Conservation (phyloP, 2,113 vertebrate genomes). For the Aegotheles bennettii region DNA sequence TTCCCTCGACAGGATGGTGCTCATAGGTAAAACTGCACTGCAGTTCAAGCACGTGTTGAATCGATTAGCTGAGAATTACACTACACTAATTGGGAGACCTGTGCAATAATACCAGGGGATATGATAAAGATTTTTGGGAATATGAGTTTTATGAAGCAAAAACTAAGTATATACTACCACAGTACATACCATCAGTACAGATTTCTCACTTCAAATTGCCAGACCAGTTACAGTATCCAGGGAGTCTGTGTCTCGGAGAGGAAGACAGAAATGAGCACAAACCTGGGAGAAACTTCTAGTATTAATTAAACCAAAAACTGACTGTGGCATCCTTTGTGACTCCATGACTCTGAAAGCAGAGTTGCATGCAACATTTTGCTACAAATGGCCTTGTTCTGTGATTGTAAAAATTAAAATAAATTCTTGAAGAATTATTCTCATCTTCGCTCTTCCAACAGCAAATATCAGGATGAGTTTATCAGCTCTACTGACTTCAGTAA, state of each 20-base stretch:
- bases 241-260: not conserved
- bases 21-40: not conserved
- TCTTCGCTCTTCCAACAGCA: not conserved
- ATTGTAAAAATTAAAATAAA: not conserved
- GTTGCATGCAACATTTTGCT: not conserved
- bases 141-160: not conserved
- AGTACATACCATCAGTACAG: not conserved
- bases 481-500: not conserved
- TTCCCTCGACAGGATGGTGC: fast-evolving
- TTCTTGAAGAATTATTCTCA: not conserved
- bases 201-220: not conserved
- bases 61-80: not conserved
- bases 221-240: not conserved
- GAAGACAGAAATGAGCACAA: not conserved
- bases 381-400: not conserved
- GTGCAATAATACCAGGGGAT: not conserved
- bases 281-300: not conserved
- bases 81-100: not conserved
- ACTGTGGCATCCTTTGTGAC: not conserved
- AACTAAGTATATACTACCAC: not conserved
- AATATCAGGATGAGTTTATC: not conserved
- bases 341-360: not conserved
- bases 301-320: not conserved
- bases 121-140: not conserved
- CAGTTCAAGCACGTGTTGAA: not conserved